Evolutionary conservation across 2,113 vertebrate species (phyloP).

Genomic region (Lichenostomus cassidix): DNA sequence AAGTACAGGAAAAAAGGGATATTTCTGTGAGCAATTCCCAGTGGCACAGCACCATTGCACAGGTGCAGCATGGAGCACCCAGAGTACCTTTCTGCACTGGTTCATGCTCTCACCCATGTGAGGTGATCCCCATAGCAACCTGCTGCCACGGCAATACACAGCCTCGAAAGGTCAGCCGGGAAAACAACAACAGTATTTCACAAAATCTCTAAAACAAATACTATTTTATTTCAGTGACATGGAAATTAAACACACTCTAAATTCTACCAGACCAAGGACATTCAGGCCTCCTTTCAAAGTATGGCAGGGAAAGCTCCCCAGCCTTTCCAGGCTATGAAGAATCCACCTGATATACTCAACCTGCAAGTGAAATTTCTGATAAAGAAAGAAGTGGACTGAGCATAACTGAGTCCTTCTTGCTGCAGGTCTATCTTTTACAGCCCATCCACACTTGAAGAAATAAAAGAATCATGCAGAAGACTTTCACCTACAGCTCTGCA

Average conservation of each 20-base stretch:
- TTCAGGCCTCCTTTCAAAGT: background rate
- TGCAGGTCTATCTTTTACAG: background rate
- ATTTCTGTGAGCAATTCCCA: background rate
- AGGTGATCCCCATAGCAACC: constrained; percentile 56
- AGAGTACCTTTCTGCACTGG: background rate
- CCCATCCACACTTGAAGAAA: background rate
- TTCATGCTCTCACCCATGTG: background rate
- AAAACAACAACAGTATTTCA: constrained; percentile 51
- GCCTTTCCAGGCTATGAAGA: background rate
- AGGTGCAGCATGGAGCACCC: background rate
- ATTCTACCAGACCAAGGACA: background rate
- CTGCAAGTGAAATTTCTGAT: background rate
- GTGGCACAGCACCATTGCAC: background rate
- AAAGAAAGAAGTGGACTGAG: background rate
- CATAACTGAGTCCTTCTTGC: background rate
- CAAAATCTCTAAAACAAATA: constrained; percentile 55
- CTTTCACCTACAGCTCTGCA: background rate
- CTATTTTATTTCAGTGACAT: background rate
- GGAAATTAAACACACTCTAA: constrained; percentile 30
- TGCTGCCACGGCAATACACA: background rate
- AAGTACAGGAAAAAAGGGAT: background rate
- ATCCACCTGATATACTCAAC: background rate
- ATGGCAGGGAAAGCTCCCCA: background rate
- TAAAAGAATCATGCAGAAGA: background rate
- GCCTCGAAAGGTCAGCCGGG: constrained; percentile 42